Base-by-base conservation (phyloP, 2,888 invertebrate species). In the Augochlorella aurata region DNA sequence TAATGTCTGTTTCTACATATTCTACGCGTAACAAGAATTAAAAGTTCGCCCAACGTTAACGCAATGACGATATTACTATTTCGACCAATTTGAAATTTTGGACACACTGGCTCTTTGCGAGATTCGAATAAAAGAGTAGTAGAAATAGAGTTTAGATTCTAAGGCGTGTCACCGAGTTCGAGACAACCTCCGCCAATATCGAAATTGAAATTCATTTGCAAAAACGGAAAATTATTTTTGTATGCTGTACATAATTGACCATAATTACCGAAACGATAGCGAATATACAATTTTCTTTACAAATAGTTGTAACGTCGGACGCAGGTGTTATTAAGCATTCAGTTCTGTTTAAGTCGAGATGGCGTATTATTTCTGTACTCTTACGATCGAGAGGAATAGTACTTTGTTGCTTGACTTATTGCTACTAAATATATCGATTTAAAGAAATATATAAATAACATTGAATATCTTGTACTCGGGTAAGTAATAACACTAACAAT, bases 401-500 rank as follows among this genome's bases (percentile, higher is more conserved):
- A 58, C 45, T 49, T 58, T 54, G 9, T n/a, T 61, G 47, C 61
- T 12, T 58, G 24, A 71, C 14, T 38, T 61, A 71, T 29, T 29
- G 29, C 29, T 61, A 8, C 24, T 29, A 29, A 38, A 21, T 16
- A 29, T 47, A 47, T 63, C 18, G 5, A 12, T 63, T 68, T 38
- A 14, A 68, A 68, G 12, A 38, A 67, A 21, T 18, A 65, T 14
- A 10, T 18, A 14, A 14, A 66, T 18, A 49, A 67, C 21, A 45
- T 5, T 14, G 29, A 54, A 76, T 76, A 75, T 29, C 49, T 44
- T 65, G 49, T n/a, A 47, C 65, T 49, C 38, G n/a, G n/a, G 10
- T 68, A 75, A 44, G 38, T 68, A 75, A 21, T 16, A 38, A 45
- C 10, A 52, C 24, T 12, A 21, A 24, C 9, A 45, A 24, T 50